Conservation (phyloP, 1,140 invertebrate genomes). For the Linepithema humile region DNA sequence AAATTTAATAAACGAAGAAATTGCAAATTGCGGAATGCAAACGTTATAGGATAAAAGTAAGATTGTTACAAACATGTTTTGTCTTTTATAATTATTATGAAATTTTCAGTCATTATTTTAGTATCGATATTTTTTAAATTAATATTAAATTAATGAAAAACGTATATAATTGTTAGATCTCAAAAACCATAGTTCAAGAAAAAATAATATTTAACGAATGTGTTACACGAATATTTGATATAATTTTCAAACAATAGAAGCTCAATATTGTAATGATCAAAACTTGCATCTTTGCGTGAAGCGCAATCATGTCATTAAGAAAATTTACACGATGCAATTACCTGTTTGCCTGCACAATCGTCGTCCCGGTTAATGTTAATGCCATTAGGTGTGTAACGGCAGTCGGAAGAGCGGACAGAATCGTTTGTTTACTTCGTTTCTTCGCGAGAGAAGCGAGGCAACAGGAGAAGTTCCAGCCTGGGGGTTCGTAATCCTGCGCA, state of each 20-base stretch:
- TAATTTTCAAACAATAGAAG: background rate
- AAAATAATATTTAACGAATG: background rate
- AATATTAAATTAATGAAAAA: no score
- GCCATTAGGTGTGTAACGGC: constrained; percentile 15
- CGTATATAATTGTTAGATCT: background rate
- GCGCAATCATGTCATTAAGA: background rate
- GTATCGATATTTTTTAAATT: no score
- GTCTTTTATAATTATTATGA: no score
- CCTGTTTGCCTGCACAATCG: constrained; percentile 29
- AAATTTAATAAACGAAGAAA: background rate
- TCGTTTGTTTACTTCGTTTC: constrained; percentile 46
- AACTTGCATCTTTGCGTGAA: background rate
- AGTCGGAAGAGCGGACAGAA: constrained; percentile 21
- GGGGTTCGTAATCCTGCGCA: constrained; percentile 46
- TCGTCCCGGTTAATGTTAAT: constrained; percentile 40
- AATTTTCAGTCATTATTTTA: no score
- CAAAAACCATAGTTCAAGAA: background rate
- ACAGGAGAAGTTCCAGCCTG: background rate
- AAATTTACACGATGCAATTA: constrained; percentile 52
- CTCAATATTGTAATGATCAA: background rate
- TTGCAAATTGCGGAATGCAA: no score
- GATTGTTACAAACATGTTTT: no score
- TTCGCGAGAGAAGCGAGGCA: constrained; percentile 1
- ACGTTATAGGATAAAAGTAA: no score
- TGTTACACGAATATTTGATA: background rate